Percentiles rank a stretch among this genome's conserved stretches.
These are phyloP conservation scores for Leucophora obtusa DNA, from an alignment of 2,888 invertebrate genomes.

Conservation along the genomic window DNA sequence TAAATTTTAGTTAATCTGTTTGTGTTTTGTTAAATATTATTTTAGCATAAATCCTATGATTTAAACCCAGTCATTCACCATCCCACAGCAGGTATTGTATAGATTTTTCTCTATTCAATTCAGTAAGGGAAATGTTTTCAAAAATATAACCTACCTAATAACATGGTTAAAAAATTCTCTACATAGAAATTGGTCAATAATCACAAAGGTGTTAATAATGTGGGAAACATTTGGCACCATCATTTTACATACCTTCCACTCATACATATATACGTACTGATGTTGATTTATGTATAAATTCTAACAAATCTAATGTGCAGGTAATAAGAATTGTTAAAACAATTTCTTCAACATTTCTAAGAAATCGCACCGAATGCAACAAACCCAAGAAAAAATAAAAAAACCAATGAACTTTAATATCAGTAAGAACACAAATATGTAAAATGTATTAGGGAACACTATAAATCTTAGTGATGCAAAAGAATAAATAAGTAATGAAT, in stretches of 20 bases:
- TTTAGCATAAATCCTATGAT: background rate
- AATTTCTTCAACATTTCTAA: slow-evolving; percentile 62
- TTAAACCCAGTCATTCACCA: background rate
- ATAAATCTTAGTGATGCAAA: slow-evolving; percentile 11
- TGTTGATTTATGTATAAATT: slow-evolving; percentile 1
- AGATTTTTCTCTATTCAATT: background rate
- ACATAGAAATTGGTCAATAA: slow-evolving; percentile 32
- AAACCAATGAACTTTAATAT: slow-evolving; percentile 22
- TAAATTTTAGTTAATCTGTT: too few relatives aligned
- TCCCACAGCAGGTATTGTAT: background rate
- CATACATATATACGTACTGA: background rate
- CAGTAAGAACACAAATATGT: slow-evolving; percentile 10
- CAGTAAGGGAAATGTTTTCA: background rate
- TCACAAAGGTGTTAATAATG: slow-evolving; percentile 75
- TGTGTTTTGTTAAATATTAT: background rate
- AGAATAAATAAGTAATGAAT: slow-evolving; percentile 9
- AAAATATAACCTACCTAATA: background rate
- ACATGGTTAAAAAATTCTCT: background rate
- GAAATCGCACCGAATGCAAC: slow-evolving; percentile 54
- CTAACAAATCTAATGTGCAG: background rate
- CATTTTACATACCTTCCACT: slow-evolving; percentile 66
- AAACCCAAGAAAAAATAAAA: slow-evolving; percentile 21
- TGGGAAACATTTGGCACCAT: slow-evolving; percentile 77
- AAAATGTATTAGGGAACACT: too few relatives aligned
- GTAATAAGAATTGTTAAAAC: slow-evolving; percentile 22